phyloP scores from a whole-genome alignment of 2,797 vertebrate species.

The Acrossocheilus wenchowensis region DNA sequence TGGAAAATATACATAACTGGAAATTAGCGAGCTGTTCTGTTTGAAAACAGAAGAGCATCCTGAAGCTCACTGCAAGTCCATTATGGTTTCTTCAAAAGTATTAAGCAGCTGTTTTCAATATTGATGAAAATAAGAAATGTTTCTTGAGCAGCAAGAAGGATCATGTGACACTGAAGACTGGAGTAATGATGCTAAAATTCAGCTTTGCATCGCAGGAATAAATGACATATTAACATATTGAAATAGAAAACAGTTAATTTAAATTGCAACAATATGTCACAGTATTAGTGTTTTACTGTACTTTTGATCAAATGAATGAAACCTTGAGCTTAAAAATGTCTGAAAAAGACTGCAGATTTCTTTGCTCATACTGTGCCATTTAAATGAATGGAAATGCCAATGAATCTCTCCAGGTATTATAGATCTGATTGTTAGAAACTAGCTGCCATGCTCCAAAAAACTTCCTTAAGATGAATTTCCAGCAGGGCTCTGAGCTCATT shows the following conservation, averaged over 20 bases:
- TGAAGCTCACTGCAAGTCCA: background rate
- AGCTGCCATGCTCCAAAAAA: background rate
- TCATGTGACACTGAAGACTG: background rate
- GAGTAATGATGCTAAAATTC: background rate
- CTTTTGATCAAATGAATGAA: background rate
- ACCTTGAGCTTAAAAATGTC: background rate
- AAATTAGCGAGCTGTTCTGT: background rate
- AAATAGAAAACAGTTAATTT: background rate
- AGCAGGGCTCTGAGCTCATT: background rate
- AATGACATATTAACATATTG: background rate
- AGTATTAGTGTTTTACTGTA: background rate
- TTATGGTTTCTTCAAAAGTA: background rate
- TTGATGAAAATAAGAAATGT: background rate
- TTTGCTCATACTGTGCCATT: background rate
- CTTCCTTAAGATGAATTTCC: background rate
- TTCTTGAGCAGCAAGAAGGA: background rate
- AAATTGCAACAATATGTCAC: background rate
- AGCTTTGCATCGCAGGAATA: background rate
- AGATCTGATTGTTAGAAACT: background rate
- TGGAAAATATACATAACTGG: background rate
- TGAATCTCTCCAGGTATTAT: background rate
- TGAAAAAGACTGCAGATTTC: background rate
- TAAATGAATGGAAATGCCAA: background rate
- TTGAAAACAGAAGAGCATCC: background rate
- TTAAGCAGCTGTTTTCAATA: background rate